A percentile compares a stretch with the other conserved stretches of the same genome.
phyloP scores from a whole-genome alignment of 2,113 vertebrate species.

The Nycticorax nycticorax region DNA sequence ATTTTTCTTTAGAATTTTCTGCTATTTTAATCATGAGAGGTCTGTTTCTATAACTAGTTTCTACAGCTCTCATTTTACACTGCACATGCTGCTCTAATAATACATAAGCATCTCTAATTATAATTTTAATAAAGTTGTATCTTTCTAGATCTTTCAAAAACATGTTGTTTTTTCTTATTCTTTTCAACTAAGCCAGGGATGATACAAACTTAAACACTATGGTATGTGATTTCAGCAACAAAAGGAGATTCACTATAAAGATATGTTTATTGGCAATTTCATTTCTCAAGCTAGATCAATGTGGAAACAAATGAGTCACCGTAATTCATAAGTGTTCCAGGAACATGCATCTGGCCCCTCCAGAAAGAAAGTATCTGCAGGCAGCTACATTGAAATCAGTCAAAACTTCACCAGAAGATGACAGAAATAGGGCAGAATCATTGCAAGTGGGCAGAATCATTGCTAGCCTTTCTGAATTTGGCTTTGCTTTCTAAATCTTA shows the following conservation, averaged over 20 bases:
- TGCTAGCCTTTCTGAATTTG: neutral
- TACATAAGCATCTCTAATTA: neutral
- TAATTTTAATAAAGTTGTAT: neutral
- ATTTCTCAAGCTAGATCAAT: neutral
- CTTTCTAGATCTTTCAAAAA: neutral
- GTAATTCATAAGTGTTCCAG: neutral
- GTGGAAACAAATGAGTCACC: neutral
- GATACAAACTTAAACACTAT: neutral
- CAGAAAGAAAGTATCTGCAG: neutral
- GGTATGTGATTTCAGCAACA: neutral
- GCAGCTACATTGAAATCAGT: neutral
- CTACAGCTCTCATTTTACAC: neutral
- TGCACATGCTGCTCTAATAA: neutral
- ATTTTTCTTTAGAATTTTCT: neutral
- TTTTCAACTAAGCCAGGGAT: neutral
- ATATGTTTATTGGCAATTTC: neutral
- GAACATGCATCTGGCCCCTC: neutral
- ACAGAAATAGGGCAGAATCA: neutral
- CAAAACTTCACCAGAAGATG: neutral
- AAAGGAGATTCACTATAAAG: neutral
- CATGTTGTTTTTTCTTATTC: neutral
- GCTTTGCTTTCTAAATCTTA: neutral
- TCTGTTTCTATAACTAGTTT: neutral
- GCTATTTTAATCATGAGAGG: neutral
- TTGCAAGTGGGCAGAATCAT: accelerated